A percentile compares a stretch with the other conserved stretches of the same genome.
phyloP scores from a whole-genome alignment of 2,113 vertebrate genomes.

The Seriola aureovittata region DNA sequence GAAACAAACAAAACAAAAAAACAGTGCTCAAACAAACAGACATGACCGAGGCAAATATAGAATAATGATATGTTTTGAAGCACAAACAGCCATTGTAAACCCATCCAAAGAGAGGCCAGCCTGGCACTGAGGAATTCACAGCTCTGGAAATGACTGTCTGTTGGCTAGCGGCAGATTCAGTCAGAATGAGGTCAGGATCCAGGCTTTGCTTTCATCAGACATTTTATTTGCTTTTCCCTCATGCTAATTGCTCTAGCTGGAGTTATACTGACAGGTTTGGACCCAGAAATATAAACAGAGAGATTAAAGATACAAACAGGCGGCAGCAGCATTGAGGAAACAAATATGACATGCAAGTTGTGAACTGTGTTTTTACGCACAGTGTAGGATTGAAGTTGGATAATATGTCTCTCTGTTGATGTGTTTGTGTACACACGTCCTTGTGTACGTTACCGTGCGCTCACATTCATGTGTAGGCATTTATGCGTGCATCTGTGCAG shows the following conservation, averaged over 20 bases:
- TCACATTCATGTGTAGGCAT: conserved; percentile 9
- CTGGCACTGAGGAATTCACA: conserved; percentile 74
- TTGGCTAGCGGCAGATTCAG: conserved; percentile 38
- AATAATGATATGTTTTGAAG: conserved; percentile 78
- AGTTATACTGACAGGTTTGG: conserved; percentile 66
- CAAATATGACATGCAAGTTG: conserved; percentile 52
- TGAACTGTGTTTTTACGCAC: conserved; percentile 29
- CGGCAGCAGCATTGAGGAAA: conserved; percentile 49
- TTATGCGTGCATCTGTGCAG: conserved; percentile 25
- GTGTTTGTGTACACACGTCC: conserved; percentile 29
- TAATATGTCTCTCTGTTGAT: conserved; percentile 7
- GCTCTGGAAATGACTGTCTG: conserved; percentile 57
- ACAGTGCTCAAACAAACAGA: conserved; percentile 56
- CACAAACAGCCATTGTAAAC: conserved; percentile 76
- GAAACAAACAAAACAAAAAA: conserved; percentile 14
- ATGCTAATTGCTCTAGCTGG: conserved; percentile 68
- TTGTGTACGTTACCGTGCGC: conserved; percentile 5
- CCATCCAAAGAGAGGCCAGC: conserved; percentile 56
- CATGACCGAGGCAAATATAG: conserved; percentile 74
- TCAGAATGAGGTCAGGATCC: conserved; percentile 63
- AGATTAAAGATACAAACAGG: conserved; percentile 75
- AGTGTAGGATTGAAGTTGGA: conserved; percentile 16
- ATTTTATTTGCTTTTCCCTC: conserved; percentile 73
- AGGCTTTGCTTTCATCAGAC: conserved; percentile 66
- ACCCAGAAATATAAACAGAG: conserved; percentile 70